phyloP scores from a whole-genome alignment of 2,888 invertebrate genomes.

The Brenthis ino region DNA sequence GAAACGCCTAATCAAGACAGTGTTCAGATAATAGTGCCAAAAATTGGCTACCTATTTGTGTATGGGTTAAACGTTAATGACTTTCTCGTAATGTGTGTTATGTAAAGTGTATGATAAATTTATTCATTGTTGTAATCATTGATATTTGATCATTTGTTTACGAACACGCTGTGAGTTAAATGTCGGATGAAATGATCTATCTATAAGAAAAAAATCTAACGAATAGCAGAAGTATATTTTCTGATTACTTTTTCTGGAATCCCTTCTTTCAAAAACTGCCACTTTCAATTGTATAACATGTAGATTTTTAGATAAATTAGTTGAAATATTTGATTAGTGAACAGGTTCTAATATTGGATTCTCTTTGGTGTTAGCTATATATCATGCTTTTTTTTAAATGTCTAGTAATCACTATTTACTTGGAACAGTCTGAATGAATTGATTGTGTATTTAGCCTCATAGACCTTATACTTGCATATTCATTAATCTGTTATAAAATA shows the following conservation, averaged over 20 bases:
- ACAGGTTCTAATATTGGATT: not conserved
- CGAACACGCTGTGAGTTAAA: no score
- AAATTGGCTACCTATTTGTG: conserved; percentile 51
- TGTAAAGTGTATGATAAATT: not conserved
- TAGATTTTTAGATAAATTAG: conserved; percentile 6
- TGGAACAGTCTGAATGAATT: conserved; percentile 14
- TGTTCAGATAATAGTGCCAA: conserved; percentile 73
- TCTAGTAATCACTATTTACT: not conserved
- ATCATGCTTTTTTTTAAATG: conserved; percentile 1
- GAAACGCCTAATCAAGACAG: conserved; percentile 43
- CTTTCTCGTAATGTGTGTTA: conserved; percentile 27
- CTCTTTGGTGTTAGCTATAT: not conserved
- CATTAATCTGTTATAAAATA: conserved; percentile 62
- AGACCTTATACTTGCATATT: conserved; percentile 31
- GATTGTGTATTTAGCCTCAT: conserved; percentile 10
- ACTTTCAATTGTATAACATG: conserved; percentile 3
- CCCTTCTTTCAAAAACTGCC: conserved; percentile 1
- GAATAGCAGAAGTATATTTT: conserved; percentile 14
- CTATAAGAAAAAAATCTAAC: not conserved
- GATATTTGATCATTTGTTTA: no score
- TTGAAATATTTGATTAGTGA: not conserved
- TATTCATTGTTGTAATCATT: not conserved
- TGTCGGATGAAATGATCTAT: not conserved
- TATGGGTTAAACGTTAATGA: conserved; percentile 32
- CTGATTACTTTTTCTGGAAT: conserved; percentile 6